phyloP scores from a whole-genome alignment of 2,888 invertebrate genomes.

The Melangyna quadrimaculata region DNA sequence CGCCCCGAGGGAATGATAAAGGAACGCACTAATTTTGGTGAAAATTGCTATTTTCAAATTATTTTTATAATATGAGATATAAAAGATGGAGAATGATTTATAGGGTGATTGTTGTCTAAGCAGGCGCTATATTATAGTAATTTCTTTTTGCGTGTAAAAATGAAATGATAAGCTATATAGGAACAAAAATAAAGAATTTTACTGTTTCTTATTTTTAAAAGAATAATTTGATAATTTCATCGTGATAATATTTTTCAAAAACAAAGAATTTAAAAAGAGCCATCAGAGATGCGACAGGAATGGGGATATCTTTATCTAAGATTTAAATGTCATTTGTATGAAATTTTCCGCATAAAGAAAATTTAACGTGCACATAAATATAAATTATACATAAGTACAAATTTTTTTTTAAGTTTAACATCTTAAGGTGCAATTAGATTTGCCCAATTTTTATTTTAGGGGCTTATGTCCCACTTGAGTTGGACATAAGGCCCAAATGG shows the following conservation, averaged over 20 bases:
- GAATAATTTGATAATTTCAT: neutral
- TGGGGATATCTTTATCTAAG: neutral
- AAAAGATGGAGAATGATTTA: neutral
- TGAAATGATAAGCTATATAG: neutral
- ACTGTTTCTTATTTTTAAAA: neutral
- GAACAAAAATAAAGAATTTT: neutral
- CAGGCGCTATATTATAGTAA: neutral
- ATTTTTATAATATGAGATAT: conserved; percentile 14
- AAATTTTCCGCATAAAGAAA: neutral
- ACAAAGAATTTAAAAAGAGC: neutral
- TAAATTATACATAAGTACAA: too few relatives aligned
- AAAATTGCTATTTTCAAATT: conserved; percentile 38
- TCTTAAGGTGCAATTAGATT: too few relatives aligned
- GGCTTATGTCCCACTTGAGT: too few relatives aligned
- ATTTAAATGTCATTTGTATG: neutral
- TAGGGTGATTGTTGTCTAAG: conserved; percentile 15
- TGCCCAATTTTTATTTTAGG: too few relatives aligned
- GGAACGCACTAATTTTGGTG: conserved; percentile 33
- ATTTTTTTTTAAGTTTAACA: too few relatives aligned
- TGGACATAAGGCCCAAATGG: too few relatives aligned
- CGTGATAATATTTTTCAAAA: neutral
- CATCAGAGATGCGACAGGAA: neutral
- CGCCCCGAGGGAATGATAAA: conserved; percentile 13
- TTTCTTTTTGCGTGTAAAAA: neutral
- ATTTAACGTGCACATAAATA: too few relatives aligned